Evolutionary conservation across 2,113 vertebrate species (phyloP).

Genomic region (Piaya cayana): DNA sequence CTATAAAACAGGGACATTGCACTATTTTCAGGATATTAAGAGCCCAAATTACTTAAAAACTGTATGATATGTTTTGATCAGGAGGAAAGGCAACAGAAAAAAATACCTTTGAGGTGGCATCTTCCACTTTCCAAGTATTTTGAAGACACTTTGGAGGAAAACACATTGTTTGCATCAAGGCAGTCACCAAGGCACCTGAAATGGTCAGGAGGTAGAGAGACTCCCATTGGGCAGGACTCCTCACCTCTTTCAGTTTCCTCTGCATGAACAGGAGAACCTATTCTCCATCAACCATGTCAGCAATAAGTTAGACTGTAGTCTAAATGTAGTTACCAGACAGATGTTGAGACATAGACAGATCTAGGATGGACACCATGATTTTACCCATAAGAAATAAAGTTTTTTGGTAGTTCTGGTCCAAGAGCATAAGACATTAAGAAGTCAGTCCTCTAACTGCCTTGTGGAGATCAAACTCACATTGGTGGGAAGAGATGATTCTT

Average conservation of each 20-base stretch:
- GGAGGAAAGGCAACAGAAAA: neutral
- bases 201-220: neutral
- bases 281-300: neutral
- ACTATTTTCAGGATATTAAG: neutral
- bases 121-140: neutral
- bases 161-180: neutral
- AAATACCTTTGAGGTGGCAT: neutral
- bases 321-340: neutral
- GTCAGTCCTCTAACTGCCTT: neutral
- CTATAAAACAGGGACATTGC: neutral
- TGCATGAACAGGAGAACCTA: neutral
- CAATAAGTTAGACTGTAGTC: neutral
- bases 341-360: neutral
- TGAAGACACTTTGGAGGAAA: neutral
- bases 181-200: neutral
- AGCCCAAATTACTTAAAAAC: neutral
- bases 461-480: neutral
- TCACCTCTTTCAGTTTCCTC: neutral
- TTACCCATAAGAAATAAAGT: neutral
- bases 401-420: neutral
- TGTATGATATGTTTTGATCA: neutral
- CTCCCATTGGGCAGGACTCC: neutral
- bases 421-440: neutral
- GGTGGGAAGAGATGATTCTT: neutral
- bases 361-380: neutral